These are phyloP conservation scores for Cephus spinipes DNA, from an alignment of 2,888 invertebrate genomes.

Conservation along the genomic window DNA sequence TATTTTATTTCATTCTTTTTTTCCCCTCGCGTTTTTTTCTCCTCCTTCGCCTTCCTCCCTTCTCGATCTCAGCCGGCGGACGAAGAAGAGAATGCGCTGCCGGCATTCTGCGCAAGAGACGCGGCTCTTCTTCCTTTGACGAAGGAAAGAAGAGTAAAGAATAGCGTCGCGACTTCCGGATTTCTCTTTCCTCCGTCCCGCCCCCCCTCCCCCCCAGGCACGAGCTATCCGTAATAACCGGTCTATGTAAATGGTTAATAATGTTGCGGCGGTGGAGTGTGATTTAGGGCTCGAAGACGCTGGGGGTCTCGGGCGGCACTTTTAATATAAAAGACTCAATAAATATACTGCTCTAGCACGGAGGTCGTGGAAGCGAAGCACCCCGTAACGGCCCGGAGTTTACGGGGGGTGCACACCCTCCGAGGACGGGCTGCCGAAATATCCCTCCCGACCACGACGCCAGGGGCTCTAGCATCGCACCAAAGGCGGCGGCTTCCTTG, in stretches of 20 bases:
- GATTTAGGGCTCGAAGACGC: constrained; percentile 31
- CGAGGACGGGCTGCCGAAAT: not conserved
- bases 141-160: not conserved
- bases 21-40: not conserved
- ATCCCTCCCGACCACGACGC: constrained; percentile 13
- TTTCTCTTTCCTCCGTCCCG: not conserved
- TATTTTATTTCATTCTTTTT: not conserved
- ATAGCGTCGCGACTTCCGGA: not conserved
- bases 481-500: not conserved
- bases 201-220: not conserved
- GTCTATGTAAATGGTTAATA: constrained; percentile 47
- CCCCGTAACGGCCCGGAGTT: not conserved
- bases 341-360: constrained; percentile 37
- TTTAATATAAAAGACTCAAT: constrained; percentile 52
- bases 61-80: not conserved
- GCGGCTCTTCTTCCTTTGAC: not conserved
- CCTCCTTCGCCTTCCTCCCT: not conserved
- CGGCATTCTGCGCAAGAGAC: not conserved
- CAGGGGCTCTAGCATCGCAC: constrained; percentile 2
- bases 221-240: constrained; percentile 38
- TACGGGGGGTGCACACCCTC: not conserved
- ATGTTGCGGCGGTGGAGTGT: constrained; percentile 34
- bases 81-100: not conserved
- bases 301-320: constrained; percentile 29
- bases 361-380: not conserved